These are phyloP conservation scores for Zaprionus africanus DNA, from an alignment of 1,140 invertebrate species.

Conservation along the genomic window DNA sequence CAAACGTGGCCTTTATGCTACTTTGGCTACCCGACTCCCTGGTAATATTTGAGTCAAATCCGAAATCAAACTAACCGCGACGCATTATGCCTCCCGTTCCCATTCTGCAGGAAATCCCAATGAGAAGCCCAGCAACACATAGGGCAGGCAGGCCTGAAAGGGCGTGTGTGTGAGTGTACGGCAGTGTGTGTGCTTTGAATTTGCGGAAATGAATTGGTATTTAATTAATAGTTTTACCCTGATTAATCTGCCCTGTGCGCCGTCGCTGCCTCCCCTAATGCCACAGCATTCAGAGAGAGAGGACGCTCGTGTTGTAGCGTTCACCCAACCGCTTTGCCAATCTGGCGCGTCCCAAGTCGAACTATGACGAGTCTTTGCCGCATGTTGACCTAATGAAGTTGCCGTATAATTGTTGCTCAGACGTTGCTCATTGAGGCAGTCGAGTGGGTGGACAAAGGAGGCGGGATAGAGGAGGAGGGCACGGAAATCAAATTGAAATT, in stretches of 20 bases:
- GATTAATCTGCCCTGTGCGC: slow-evolving; percentile 82
- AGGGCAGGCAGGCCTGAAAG: neutral
- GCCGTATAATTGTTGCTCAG: slow-evolving; percentile 82
- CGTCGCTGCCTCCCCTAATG: slow-evolving; percentile 54
- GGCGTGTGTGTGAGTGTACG: slow-evolving; percentile 26
- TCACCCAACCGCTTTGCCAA: slow-evolving; percentile 11
- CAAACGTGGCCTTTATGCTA: slow-evolving; percentile 23
- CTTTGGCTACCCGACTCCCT: neutral
- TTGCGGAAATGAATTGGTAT: slow-evolving; percentile 84
- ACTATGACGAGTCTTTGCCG: slow-evolving; percentile 43
- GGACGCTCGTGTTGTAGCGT: slow-evolving; percentile 12
- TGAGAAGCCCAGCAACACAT: slow-evolving; percentile 45
- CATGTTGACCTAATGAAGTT: slow-evolving; percentile 84
- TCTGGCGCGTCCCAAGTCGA: slow-evolving; percentile 11
- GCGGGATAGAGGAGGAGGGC: slow-evolving; percentile 22
- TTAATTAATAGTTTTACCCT: slow-evolving; percentile 84
- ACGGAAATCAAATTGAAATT: slow-evolving; percentile 84
- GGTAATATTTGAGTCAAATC: slow-evolving; percentile 44
- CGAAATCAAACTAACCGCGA: slow-evolving; percentile 67
- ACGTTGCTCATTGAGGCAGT: slow-evolving; percentile 40
- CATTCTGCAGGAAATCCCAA: slow-evolving; percentile 50
- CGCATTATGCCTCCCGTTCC: slow-evolving; percentile 32
- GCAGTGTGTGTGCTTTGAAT: slow-evolving; percentile 71
- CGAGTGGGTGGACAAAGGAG: slow-evolving; percentile 14
- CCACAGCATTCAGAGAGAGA: slow-evolving; percentile 24